A percentile compares a stretch with the other conserved stretches of the same genome.
Evolutionary conservation across 2,113 vertebrate genomes (phyloP).

Genomic region (Tautogolabrus adspersus): DNA sequence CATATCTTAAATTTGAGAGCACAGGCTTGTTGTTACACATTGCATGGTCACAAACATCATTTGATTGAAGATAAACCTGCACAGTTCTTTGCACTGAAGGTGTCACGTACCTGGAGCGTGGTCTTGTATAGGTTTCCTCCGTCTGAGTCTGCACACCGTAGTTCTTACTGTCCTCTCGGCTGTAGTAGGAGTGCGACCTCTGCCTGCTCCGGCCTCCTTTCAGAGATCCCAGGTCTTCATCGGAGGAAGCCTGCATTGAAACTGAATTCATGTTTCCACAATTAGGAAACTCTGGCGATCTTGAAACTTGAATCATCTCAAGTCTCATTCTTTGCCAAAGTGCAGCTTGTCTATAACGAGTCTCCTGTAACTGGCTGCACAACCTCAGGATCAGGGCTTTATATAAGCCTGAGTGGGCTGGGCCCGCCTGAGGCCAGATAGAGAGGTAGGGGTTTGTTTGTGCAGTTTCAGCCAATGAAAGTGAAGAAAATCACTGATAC

Average conservation of each 20-base stretch:
- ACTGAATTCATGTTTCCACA: constrained; percentile 59
- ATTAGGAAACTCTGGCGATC: constrained; percentile 54
- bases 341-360: neutral
- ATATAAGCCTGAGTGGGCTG: constrained; percentile 50
- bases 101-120: constrained; percentile 76
- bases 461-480: constrained; percentile 37
- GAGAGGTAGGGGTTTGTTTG: constrained; percentile 53
- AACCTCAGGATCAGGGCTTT: constrained; percentile 36
- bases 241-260: constrained; percentile 24
- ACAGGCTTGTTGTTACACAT: too few species aligned
- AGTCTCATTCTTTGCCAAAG: neutral
- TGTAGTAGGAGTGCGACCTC: constrained; percentile 74
- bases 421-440: constrained; percentile 35
- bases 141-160: constrained; percentile 29
- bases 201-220: constrained; percentile 52
- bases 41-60: too few species aligned
- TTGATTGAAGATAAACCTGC: neutral
- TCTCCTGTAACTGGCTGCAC: constrained; percentile 10
- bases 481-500: constrained; percentile 33
- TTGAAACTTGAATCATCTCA: constrained; percentile 72
- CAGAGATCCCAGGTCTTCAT: constrained; percentile 45
- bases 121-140: constrained; percentile 56
- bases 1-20: too few species aligned
- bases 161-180: constrained; percentile 50
- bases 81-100: neutral